Evolutionary conservation across 2,797 vertebrate genomes (phyloP), one percentile per base, ranked within the genome.

Genomic region (Tadarida brasiliensis): DNA sequence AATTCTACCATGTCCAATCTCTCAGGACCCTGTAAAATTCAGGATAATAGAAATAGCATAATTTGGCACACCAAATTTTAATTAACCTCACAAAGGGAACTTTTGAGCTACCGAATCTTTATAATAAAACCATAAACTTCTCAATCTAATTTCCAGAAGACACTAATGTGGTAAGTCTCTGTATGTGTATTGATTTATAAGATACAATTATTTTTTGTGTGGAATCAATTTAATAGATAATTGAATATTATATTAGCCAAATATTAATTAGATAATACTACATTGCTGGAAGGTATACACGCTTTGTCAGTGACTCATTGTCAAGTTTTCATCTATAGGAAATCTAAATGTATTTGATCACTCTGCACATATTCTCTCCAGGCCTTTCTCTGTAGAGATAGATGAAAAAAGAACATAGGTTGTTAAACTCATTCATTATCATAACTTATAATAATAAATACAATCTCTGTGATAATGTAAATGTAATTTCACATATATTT

Each of bases 21-120:
- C 33, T 74, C 39, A 86, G 54, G 61, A 2, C 26, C 33, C 33
- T 77, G 77, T 85, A 95, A 63, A 94, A 90, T 73, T 22, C n/a
- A 92, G 3, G 65, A 44, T 84, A 93, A 86, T 17, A 74, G 56
- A 78, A 92, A 88, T 88, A 11, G 7, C 76, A 81, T 70, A 87
- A 94, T 67, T 51, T 78, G 35, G 49, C 11, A 33, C 15, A 95
- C n/a, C 39, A 63, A 95, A 76, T 74, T 87, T 95, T 35, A 96
- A 47, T 63, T 33, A 57, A 39, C 14, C 61, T 91, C 33, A 85
- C 39, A 87, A 86, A 80, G 30, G 44, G 47, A 80, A 30, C 15
- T 54, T 71, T 56, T 65, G 44, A 93, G 12, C 26, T 78, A 71
- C 35, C 86, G 2, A 81, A 65, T 26, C n/a, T 20, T 22, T 87